These are phyloP conservation scores for Macheiramphus alcinus DNA, from an alignment of 2,113 vertebrate genomes.

Conservation along the genomic window DNA sequence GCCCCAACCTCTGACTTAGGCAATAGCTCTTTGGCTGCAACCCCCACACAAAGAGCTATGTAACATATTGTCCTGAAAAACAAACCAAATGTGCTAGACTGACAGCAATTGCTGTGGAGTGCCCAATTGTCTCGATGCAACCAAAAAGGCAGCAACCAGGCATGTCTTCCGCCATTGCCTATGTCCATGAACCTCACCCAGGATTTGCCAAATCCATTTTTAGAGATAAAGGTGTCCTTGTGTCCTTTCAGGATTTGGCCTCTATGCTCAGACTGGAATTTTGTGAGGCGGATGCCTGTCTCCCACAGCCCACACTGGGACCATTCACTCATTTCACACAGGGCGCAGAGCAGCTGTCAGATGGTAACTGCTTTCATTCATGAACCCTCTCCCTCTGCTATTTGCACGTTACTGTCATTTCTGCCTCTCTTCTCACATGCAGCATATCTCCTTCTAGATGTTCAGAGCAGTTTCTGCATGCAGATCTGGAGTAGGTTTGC, in stretches of 20 bases:
- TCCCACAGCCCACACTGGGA: not conserved
- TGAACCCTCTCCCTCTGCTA: not conserved
- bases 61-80: not conserved
- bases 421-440: not conserved
- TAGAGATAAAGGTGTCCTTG: not conserved
- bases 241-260: not conserved
- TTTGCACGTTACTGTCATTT: not conserved
- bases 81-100: not conserved
- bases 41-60: not conserved
- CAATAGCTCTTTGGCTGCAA: not conserved
- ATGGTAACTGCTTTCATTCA: not conserved
- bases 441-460: not conserved
- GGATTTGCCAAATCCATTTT: not conserved
- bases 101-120: not conserved
- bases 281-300: not conserved
- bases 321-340: not conserved
- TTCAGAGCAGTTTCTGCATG: not conserved
- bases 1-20: not conserved
- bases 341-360: not conserved
- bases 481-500: constrained; percentile 29
- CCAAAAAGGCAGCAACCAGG: not conserved
- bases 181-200: accelerated
- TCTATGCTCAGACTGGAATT: not conserved
- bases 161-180: not conserved
- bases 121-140: not conserved